phyloP scores from a whole-genome alignment of 2,113 vertebrate genomes.

The Turnix velox region DNA sequence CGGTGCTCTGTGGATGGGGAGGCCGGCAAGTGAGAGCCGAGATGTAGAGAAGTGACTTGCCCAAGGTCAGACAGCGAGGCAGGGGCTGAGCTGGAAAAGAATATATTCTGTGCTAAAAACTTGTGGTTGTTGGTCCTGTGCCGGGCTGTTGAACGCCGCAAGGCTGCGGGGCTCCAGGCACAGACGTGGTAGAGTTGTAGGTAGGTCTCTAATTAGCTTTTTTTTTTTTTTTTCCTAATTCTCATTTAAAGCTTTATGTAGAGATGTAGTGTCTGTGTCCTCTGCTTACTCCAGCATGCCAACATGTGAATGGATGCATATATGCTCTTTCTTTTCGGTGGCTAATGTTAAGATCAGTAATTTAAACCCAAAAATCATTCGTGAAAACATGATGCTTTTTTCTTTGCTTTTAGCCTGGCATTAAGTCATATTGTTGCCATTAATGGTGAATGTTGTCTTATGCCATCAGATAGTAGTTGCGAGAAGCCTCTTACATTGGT shows the following conservation, averaged over 20 bases:
- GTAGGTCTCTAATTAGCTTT: not conserved
- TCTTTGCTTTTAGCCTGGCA: accelerated
- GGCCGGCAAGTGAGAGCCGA: not conserved
- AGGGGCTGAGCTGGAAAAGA: not conserved
- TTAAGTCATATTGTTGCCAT: not conserved
- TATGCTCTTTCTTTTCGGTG: not conserved
- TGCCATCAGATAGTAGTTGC: not conserved
- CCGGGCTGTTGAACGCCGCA: not conserved
- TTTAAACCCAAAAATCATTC: not conserved
- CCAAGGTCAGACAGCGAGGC: conserved; percentile 11
- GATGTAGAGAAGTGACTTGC: not conserved
- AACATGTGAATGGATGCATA: not conserved
- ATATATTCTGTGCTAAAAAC: not conserved
- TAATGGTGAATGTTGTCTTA: not conserved
- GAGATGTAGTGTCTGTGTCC: not conserved
- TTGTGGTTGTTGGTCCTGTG: not conserved
- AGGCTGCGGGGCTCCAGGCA: not conserved
- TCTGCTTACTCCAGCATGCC: not conserved
- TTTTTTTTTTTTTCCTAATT: not conserved
- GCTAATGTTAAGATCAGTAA: not conserved
- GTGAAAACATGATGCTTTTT: not conserved
- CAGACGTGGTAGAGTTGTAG: not conserved
- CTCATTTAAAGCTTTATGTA: not conserved
- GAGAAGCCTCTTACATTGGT: not conserved
- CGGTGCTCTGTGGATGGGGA: not conserved